phyloP scores from a whole-genome alignment of 2,113 vertebrate species.

The zebrafish (Danio rerio) region GRCz12tu NC_133183.1:25316501-25317000 shows the following conservation, averaged over 20 bases:
- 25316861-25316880: neutral
- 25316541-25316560: slow-evolving; percentile 53
- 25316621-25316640: slow-evolving; percentile 72
- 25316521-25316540: slow-evolving; percentile 1
- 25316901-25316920: neutral
- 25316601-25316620: slow-evolving; percentile 68
- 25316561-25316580: slow-evolving; percentile 44
- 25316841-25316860: neutral
- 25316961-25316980: neutral
- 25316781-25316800: slow-evolving; percentile 58
- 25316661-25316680: slow-evolving; percentile 73
- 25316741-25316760: slow-evolving; percentile 77
- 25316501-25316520: too few species aligned
- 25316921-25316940: neutral
- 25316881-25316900: neutral
- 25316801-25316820: slow-evolving; percentile 24
- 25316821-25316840: slow-evolving; percentile 11
- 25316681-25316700: slow-evolving; percentile 82
- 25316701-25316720: slow-evolving; percentile 84
- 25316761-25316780: slow-evolving; percentile 72
- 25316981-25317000: neutral
- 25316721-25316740: slow-evolving; percentile 84
- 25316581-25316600: slow-evolving; percentile 60
- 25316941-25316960: neutral
- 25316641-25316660: slow-evolving; percentile 78